Percentiles rank a stretch among this genome's conserved stretches.
Conservation (phyloP, 2,113 vertebrate species). For the Brienomyrus brachyistius region DNA sequence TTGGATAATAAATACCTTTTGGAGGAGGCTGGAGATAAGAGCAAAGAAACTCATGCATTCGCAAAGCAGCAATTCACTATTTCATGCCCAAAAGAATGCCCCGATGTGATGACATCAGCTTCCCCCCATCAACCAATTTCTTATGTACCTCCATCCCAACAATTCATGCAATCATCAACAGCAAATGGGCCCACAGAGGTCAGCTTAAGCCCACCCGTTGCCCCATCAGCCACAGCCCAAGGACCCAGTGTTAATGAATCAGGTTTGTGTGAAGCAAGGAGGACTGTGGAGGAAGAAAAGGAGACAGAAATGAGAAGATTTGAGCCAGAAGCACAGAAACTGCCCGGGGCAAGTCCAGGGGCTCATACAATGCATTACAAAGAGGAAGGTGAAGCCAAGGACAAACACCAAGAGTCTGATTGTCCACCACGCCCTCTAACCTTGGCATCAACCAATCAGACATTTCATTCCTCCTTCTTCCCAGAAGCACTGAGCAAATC, state of each 20-base stretch:
- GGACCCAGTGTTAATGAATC: constrained; percentile 41
- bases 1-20: constrained; percentile 39
- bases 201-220: constrained; percentile 50
- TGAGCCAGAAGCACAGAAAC: constrained; percentile 51
- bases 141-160: constrained; percentile 31
- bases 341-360: constrained; percentile 44
- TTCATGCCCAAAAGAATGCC: constrained; percentile 55
- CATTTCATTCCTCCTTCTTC: constrained; percentile 41
- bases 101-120: constrained; percentile 39
- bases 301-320: constrained; percentile 52
- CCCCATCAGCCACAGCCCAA: constrained; percentile 31
- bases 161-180: constrained; percentile 42
- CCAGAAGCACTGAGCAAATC: constrained; percentile 39
- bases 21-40: constrained; percentile 45
- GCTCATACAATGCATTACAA: constrained; percentile 42
- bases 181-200: constrained; percentile 67
- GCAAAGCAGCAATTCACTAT: constrained; percentile 50
- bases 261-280: constrained; percentile 26
- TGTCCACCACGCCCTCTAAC: constrained; percentile 51
- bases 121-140: constrained; percentile 26
- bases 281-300: constrained; percentile 22
- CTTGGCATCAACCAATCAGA: constrained; percentile 54
- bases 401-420: constrained; percentile 44
- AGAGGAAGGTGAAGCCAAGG: constrained; percentile 40
- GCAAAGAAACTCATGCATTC: constrained; percentile 46